These are phyloP conservation scores for Amblyjoppa proteus DNA, from an alignment of 2,888 invertebrate species.

Conservation along the genomic window DNA sequence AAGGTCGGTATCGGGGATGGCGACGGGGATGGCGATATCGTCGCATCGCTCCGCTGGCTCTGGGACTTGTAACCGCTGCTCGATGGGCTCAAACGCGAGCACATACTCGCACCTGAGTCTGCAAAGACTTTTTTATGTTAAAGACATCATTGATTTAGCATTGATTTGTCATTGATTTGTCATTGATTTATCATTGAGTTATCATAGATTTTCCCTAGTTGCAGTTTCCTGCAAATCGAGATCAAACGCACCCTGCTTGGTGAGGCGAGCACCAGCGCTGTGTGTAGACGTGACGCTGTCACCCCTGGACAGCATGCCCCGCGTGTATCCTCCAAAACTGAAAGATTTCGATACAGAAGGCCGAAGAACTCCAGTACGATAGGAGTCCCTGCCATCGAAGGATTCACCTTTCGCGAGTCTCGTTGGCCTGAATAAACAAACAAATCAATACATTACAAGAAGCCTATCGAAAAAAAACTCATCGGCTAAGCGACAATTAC, in stretches of 20 bases:
- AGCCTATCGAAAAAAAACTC: neutral
- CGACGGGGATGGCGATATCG: constrained; percentile 82
- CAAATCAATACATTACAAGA: neutral
- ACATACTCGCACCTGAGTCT: constrained; percentile 88
- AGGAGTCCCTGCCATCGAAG: constrained; percentile 85
- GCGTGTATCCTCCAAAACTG: constrained; percentile 94
- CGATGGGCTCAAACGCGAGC: constrained; percentile 90
- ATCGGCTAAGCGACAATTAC: constrained; percentile 62
- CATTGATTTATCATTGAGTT: neutral
- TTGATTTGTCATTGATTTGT: neutral
- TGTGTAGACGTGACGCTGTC: constrained; percentile 89
- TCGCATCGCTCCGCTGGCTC: constrained; percentile 87
- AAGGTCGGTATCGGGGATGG: constrained; percentile 81
- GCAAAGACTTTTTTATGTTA: constrained; percentile 44
- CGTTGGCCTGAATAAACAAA: constrained; percentile 77
- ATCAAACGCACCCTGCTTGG: constrained; percentile 89
- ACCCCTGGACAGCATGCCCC: constrained; percentile 87
- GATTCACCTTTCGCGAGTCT: constrained; percentile 86
- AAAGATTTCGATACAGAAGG: constrained; percentile 92
- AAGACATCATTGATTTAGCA: neutral
- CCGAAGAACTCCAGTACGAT: constrained; percentile 84
- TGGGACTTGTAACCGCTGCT: constrained; percentile 92
- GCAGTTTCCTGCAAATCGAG: neutral
- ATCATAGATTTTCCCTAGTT: neutral
- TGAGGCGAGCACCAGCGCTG: constrained; percentile 89